phyloP scores from a whole-genome alignment of 1,140 invertebrate species.

The Druon quercuslanigerum region DNA sequence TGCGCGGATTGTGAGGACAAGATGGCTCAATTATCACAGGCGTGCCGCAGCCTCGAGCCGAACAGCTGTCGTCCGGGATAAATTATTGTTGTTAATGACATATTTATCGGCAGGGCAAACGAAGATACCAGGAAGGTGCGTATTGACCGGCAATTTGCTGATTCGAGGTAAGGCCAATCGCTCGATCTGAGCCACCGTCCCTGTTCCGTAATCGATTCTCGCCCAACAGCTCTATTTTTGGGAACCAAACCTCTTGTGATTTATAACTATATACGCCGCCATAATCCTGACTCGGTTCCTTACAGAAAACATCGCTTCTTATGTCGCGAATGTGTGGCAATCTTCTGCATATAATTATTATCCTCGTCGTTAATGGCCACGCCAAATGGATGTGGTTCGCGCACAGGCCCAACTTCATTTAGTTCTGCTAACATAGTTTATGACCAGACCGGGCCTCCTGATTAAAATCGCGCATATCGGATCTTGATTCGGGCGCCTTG shows the following conservation, averaged over 20 bases:
- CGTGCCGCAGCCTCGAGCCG: slow-evolving; percentile 35
- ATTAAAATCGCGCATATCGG: slow-evolving; percentile 34
- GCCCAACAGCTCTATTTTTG: slow-evolving; percentile 47
- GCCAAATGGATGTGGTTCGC: slow-evolving; percentile 25
- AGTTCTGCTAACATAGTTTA: slow-evolving; percentile 31
- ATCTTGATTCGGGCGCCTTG: slow-evolving; percentile 35
- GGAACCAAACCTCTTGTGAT: slow-evolving; percentile 42
- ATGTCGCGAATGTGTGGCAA: slow-evolving; percentile 48
- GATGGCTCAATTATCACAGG: slow-evolving; percentile 66
- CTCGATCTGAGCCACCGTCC: slow-evolving; percentile 40
- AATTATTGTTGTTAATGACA: slow-evolving; percentile 66
- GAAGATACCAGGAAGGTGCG: slow-evolving; percentile 44
- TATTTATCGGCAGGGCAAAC: slow-evolving; percentile 56
- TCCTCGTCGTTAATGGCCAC: slow-evolving; percentile 44
- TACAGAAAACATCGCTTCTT: slow-evolving; percentile 45
- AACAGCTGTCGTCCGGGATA: slow-evolving; percentile 48
- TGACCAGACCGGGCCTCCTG: slow-evolving; percentile 39
- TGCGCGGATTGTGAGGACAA: slow-evolving; percentile 45
- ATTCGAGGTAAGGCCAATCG: slow-evolving; percentile 56
- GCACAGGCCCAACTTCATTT: slow-evolving; percentile 1
- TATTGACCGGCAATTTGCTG: slow-evolving; percentile 54
- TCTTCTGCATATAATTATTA: slow-evolving; percentile 48
- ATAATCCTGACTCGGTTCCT: slow-evolving; percentile 42
- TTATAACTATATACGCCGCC: slow-evolving; percentile 43
- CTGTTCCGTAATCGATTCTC: slow-evolving; percentile 39